These are phyloP conservation scores for Melanogrammus aeglefinus DNA, from an alignment of 2,797 vertebrate species.

Conservation along the genomic window DNA sequence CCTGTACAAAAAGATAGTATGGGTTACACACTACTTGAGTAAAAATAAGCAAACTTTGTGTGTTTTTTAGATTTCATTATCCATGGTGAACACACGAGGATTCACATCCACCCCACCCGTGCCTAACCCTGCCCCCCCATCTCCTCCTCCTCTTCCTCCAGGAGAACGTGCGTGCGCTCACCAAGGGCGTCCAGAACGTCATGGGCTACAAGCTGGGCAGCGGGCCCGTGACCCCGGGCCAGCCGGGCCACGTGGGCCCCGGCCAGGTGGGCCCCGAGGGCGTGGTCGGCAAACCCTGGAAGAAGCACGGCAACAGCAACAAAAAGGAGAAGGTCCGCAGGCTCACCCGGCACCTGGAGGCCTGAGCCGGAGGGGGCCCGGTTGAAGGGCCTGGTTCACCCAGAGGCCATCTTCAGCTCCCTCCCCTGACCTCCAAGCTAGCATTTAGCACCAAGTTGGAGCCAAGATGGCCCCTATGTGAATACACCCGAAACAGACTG, in stretches of 20 bases:
- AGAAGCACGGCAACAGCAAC: slow-evolving; percentile 93
- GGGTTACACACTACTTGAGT: not conserved
- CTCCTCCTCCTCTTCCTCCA: slow-evolving; percentile 43
- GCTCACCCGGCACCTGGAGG: slow-evolving; percentile 88
- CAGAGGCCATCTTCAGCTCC: not conserved
- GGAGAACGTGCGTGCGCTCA: slow-evolving; percentile 89
- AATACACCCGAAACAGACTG: not conserved
- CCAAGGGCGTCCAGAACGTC: slow-evolving; percentile 83
- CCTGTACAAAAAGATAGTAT: not conserved
- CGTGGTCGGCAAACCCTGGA: slow-evolving; percentile 86
- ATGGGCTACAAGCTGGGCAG: slow-evolving; percentile 86
- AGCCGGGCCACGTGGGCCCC: not conserved
- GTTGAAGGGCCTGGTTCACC: not conserved
- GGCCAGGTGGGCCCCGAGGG: slow-evolving; percentile 44
- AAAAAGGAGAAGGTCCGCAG: slow-evolving; percentile 94
- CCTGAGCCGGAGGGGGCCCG: slow-evolving; percentile 60
- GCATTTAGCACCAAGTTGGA: not conserved
- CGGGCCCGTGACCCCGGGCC: slow-evolving; percentile 53
- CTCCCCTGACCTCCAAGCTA: not conserved
- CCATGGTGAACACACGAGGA: not conserved
- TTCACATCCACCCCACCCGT: slow-evolving; percentile 10
- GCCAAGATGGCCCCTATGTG: slow-evolving; percentile 3
- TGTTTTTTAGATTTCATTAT: not conserved
- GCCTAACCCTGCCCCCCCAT: not conserved
- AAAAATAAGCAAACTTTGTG: not conserved